These are phyloP conservation scores for Synergus japonicus DNA, from an alignment of 2,888 invertebrate species.

Conservation along the genomic window DNA sequence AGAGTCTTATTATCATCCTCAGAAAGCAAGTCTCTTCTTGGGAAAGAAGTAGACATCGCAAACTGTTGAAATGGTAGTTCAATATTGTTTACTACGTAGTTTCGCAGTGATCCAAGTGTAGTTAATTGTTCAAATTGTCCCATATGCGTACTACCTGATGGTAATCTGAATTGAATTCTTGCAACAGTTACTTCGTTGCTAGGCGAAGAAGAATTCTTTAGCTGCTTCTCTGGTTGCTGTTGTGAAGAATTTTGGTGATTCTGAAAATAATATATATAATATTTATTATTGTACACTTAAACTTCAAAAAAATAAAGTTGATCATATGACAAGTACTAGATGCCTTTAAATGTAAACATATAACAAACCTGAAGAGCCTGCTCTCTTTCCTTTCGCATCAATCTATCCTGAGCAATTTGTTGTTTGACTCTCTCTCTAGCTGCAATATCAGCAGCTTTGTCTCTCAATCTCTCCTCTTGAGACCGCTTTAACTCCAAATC, in stretches of 20 bases:
- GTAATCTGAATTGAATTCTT: conserved; percentile 91
- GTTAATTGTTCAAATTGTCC: conserved; percentile 86
- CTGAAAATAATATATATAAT: conserved; percentile 6
- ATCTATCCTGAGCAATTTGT: conserved; percentile 92
- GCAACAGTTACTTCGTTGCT: conserved; percentile 78
- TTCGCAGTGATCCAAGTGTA: conserved; percentile 81
- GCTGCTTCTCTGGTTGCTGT: conserved; percentile 56
- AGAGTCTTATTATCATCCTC: conserved; percentile 81
- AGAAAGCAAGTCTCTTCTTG: conserved; percentile 83
- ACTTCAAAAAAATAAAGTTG: no score
- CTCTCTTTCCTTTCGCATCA: conserved; percentile 81
- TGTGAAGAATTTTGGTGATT: conserved; percentile 45
- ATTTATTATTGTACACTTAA: no score
- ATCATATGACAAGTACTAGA: no score
- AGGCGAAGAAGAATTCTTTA: conserved; percentile 43
- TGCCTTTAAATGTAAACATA: background rate
- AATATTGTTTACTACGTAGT: conserved; percentile 79
- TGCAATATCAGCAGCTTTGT: conserved; percentile 86
- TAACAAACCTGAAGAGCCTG: conserved; percentile 62
- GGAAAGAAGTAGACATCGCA: conserved; percentile 87
- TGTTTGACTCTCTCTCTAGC: conserved; percentile 88
- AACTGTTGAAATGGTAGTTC: conserved; percentile 81
- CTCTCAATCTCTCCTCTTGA: conserved; percentile 86
- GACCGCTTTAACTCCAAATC: conserved; percentile 87
- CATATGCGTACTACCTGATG: conserved; percentile 87